Evolutionary conservation across 2,888 invertebrate species (phyloP).

Genomic region (Philonicus albiceps): DNA sequence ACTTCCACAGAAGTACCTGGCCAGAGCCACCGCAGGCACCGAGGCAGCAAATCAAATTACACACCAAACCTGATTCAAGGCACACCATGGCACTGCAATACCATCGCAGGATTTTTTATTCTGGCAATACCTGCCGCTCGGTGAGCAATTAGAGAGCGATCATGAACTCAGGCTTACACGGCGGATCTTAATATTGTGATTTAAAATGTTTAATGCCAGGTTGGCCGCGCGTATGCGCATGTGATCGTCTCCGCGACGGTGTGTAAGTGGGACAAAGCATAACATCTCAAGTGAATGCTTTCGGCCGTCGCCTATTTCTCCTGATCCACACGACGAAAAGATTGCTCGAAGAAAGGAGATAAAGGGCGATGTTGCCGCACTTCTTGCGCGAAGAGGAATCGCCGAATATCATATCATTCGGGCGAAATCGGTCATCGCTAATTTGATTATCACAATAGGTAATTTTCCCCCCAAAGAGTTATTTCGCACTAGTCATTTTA

Average conservation of each 20-base stretch:
- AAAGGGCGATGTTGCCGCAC: constrained; percentile 21
- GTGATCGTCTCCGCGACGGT: neutral
- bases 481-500: neutral
- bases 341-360: constrained; percentile 16
- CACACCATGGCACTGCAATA: neutral
- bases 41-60: constrained; percentile 33
- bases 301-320: constrained; percentile 29
- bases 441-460: neutral
- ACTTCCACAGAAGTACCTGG: neutral
- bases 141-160: constrained; percentile 14
- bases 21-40: neutral
- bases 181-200: constrained; percentile 25
- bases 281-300: constrained; percentile 21
- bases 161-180: neutral
- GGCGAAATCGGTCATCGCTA: neutral
- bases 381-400: neutral
- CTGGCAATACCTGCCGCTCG: constrained; percentile 17
- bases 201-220: constrained; percentile 16
- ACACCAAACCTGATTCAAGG: constrained; percentile 25
- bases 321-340: neutral
- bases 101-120: neutral
- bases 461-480: neutral
- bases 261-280: constrained; percentile 35
- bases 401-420: neutral
- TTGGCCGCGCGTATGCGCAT: neutral